phyloP scores from a whole-genome alignment of 1,140 invertebrate species.

The Sycophaga agraensis region DNA sequence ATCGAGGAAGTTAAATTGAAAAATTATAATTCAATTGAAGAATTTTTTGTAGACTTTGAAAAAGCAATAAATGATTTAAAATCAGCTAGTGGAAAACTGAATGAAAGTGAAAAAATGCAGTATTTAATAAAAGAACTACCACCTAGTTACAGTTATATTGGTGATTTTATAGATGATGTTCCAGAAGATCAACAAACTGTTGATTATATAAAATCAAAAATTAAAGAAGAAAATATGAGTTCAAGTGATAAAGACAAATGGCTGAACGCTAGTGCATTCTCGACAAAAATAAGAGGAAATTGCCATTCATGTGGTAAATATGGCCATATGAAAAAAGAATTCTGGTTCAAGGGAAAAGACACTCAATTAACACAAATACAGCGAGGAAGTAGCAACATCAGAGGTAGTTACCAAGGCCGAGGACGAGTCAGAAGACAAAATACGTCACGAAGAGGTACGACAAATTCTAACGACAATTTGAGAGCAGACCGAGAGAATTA shows the following conservation, averaged over 20 bases:
- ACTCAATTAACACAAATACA: neutral
- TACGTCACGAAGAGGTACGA: neutral
- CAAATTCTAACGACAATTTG: neutral
- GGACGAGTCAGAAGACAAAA: neutral
- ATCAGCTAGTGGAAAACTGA: constrained; percentile 36
- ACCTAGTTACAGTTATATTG: constrained; percentile 22
- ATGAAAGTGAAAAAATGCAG: constrained; percentile 43
- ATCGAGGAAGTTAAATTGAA: constrained; percentile 26
- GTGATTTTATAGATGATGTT: constrained; percentile 21
- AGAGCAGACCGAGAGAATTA: neutral
- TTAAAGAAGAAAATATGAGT: constrained; percentile 45
- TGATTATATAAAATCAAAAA: constrained; percentile 48
- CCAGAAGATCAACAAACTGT: constrained; percentile 46
- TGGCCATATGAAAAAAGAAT: neutral
- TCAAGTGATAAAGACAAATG: neutral
- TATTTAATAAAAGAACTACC: constrained; percentile 41
- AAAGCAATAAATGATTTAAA: constrained; percentile 41
- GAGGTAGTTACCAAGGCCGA: neutral
- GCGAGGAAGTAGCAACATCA: neutral
- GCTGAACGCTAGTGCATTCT: neutral
- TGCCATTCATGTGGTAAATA: neutral
- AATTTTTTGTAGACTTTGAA: constrained; percentile 45
- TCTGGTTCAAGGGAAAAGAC: neutral
- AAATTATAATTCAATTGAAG: constrained; percentile 35
- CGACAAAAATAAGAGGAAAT: neutral